These are phyloP conservation scores for Glyptemys insculpta DNA, from an alignment of 2,797 vertebrate species.

Conservation along the genomic window DNA sequence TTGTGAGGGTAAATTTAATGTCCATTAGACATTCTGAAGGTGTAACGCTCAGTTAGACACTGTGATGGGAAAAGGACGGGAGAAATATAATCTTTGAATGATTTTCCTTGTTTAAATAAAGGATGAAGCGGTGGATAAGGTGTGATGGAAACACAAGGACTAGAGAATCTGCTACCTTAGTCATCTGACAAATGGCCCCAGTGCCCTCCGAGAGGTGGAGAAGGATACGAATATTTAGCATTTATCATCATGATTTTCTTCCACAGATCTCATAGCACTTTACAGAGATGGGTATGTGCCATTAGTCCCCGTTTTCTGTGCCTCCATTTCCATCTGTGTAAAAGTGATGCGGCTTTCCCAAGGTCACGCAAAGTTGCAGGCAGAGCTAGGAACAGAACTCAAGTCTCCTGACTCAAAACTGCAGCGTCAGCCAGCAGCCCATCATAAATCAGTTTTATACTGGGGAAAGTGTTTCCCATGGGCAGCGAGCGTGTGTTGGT, in stretches of 20 bases:
- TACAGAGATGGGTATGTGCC: background rate
- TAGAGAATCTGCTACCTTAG: background rate
- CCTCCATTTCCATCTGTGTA: no score
- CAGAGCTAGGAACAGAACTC: background rate
- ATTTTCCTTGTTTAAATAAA: background rate
- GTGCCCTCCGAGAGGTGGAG: background rate
- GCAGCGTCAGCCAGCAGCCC: background rate
- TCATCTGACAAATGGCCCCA: background rate
- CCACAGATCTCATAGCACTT: background rate
- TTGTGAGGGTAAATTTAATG: accelerated
- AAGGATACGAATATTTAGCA: background rate
- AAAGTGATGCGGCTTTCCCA: background rate
- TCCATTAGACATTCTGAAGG: background rate
- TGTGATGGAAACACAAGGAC: background rate
- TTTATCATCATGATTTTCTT: background rate
- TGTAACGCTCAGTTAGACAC: accelerated
- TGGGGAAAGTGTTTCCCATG: background rate
- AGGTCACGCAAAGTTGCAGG: background rate
- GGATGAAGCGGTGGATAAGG: background rate
- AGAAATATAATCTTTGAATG: background rate
- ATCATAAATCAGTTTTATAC: background rate
- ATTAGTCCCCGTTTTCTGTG: background rate
- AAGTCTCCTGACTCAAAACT: background rate
- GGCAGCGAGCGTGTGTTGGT: background rate
- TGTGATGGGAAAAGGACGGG: background rate